phyloP scores from a whole-genome alignment of 2,797 vertebrate genomes.

The Clarias fuscus region DNA sequence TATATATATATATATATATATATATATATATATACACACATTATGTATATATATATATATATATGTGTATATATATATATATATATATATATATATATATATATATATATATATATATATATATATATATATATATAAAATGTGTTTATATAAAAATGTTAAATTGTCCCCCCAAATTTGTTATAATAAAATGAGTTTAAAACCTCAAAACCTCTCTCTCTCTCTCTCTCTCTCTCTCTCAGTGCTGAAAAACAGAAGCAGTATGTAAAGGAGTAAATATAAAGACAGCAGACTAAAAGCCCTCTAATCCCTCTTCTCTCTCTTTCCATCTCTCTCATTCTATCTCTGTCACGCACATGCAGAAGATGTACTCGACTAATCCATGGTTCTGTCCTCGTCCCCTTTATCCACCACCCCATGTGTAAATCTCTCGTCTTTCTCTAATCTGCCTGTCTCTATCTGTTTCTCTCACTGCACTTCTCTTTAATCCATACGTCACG shows the following conservation, averaged over 20 bases:
- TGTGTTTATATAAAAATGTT: no score
- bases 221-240: background rate
- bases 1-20: no score
- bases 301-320: background rate
- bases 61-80: no score
- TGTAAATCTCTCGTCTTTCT: background rate
- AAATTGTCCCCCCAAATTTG: no score
- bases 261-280: background rate
- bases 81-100: no score
- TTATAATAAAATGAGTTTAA: no score
- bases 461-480: background rate
- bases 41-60: no score
- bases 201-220: background rate
- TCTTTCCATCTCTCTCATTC: background rate
- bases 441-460: background rate
- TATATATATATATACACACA: no score
- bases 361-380: constrained; percentile 7
- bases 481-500: background rate
- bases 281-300: background rate
- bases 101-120: no score
- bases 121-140: no score
- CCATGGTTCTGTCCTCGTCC: background rate
- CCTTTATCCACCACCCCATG: background rate
- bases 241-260: background rate
- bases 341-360: background rate